Conservation (phyloP, 2,797 vertebrate species). For the Babyrousa celebensis region DNA sequence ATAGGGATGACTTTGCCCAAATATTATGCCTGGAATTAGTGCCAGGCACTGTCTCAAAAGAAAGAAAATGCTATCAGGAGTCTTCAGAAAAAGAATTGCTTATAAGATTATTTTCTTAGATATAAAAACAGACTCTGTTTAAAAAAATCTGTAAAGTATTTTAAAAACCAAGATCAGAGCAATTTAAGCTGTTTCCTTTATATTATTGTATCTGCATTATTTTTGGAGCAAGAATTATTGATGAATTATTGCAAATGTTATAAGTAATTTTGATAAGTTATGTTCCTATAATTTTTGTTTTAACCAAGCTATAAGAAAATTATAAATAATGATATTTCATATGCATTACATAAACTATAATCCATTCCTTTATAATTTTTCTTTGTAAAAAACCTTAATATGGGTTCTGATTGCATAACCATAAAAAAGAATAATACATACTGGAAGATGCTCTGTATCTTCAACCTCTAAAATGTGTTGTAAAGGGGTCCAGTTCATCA, state of each 20-base stretch:
- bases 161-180: background rate
- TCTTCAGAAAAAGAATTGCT: background rate
- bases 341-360: background rate
- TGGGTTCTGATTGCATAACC: background rate
- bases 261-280: background rate
- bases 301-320: background rate
- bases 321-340: constrained; percentile 31
- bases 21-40: background rate
- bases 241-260: background rate
- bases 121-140: background rate
- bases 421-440: background rate
- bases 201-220: background rate
- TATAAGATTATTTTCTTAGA: background rate
- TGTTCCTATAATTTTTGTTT: background rate
- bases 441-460: background rate
- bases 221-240: constrained; percentile 44
- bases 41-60: background rate
- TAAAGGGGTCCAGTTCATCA: background rate
- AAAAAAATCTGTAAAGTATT: background rate
- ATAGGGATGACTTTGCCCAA: background rate
- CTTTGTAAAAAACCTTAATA: constrained; percentile 15
- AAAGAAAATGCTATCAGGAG: background rate
- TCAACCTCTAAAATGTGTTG: background rate
- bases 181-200: background rate
- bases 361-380: background rate